Percentiles rank a stretch among this genome's conserved stretches.
Evolutionary conservation across 2,888 invertebrate species (phyloP).

Genomic region (Rapana venosa): DNA sequence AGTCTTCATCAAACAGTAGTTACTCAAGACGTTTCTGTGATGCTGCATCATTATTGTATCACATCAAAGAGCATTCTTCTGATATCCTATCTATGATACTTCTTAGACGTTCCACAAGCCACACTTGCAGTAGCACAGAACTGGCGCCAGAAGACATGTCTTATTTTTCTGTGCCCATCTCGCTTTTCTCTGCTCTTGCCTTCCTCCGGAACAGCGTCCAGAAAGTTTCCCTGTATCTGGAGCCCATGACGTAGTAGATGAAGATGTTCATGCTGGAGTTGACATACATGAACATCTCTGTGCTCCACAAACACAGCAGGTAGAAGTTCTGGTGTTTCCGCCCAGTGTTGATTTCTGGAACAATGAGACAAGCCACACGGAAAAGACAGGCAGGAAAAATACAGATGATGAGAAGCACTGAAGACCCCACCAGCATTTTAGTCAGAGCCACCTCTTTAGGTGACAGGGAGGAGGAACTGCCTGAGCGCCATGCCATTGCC

Average conservation of each 20-base stretch:
- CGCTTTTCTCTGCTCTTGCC: neutral
- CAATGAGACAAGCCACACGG: neutral
- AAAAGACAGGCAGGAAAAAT: neutral
- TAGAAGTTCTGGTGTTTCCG: conserved; percentile 13
- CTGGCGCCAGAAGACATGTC: no score
- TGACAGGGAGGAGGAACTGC: neutral
- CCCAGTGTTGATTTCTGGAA: conserved; percentile 7
- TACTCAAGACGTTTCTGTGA: neutral
- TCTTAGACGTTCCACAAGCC: no score
- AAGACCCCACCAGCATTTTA: conserved; percentile 7
- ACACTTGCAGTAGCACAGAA: no score
- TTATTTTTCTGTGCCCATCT: no score
- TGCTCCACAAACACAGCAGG: neutral
- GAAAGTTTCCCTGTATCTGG: conserved; percentile 14
- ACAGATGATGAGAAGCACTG: conserved; percentile 2
- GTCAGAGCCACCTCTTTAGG: conserved; percentile 22
- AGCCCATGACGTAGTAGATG: conserved; percentile 2
- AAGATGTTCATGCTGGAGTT: conserved; percentile 28
- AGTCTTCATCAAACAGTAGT: neutral
- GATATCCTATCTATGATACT: no score
- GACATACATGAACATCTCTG: neutral
- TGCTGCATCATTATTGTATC: no score
- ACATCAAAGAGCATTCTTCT: no score
- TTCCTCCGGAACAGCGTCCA: neutral
- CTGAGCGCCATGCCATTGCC: neutral